phyloP scores from a whole-genome alignment of 1,140 invertebrate species.

The Mylabris phalerata region DNA sequence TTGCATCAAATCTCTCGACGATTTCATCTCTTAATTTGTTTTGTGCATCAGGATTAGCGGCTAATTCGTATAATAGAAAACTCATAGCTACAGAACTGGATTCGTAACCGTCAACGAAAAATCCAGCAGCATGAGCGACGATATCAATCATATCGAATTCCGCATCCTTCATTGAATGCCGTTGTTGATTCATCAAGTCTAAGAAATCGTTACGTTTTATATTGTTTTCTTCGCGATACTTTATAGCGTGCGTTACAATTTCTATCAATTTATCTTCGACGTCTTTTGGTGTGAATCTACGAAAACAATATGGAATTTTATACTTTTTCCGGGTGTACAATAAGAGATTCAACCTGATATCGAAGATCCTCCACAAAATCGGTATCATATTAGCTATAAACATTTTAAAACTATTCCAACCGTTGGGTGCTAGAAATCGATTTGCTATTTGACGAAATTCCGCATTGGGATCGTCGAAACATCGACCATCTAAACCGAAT shows the following conservation, averaged over 20 bases:
- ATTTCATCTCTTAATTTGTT: conserved; percentile 61
- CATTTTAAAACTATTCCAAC: not conserved
- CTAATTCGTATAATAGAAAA: conserved; percentile 49
- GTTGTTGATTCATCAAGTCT: conserved; percentile 22
- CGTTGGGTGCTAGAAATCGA: not conserved
- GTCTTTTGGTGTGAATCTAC: conserved; percentile 15
- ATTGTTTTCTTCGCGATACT: conserved; percentile 37
- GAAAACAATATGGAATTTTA: not conserved
- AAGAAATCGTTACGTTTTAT: conserved; percentile 36
- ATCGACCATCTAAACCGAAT: conserved; percentile 27
- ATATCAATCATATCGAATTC: conserved; percentile 55
- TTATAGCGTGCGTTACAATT: conserved; percentile 29
- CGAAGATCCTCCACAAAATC: conserved; percentile 6
- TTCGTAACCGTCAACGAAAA: conserved; percentile 56
- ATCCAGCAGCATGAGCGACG: conserved; percentile 49
- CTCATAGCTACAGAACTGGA: conserved; percentile 35
- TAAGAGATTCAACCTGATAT: not conserved
- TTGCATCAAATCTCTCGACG: conserved; percentile 27
- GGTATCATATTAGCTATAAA: conserved; percentile 4
- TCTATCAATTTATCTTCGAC: conserved; percentile 19
- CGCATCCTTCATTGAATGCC: conserved; percentile 18
- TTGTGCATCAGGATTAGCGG: conserved; percentile 56
- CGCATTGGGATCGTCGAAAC: conserved; percentile 20
- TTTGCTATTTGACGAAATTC: conserved; percentile 17
- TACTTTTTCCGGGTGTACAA: not conserved